These are phyloP conservation scores for Brachypterus glaber DNA, from an alignment of 2,888 invertebrate genomes.

Conservation along the genomic window DNA sequence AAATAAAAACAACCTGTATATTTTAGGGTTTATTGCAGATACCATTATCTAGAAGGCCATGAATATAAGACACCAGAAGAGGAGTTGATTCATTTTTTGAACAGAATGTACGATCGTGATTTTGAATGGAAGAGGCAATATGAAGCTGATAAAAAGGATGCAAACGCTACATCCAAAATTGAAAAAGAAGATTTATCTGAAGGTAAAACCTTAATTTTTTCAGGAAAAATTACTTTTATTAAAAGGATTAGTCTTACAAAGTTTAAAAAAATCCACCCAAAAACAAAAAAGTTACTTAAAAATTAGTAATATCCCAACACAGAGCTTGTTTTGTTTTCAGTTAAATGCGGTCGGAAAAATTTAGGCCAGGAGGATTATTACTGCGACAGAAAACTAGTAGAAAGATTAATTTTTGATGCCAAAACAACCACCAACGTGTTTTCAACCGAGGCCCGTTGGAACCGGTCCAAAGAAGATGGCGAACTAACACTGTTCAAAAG, in stretches of 20 bases:
- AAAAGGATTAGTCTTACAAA: no score
- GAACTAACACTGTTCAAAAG: conserved; percentile 48
- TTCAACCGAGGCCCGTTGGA: no score
- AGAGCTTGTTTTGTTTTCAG: conserved; percentile 37
- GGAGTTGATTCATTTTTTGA: conserved; percentile 66
- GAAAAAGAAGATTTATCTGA: conserved; percentile 17
- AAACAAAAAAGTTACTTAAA: no score
- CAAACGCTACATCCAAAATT: conserved; percentile 3
- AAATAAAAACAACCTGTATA: no score
- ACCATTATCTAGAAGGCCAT: conserved; percentile 71
- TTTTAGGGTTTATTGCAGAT: conserved; percentile 75
- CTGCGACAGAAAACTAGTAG: conserved; percentile 75
- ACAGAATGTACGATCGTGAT: conserved; percentile 48
- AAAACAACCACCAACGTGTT: conserved; percentile 24
- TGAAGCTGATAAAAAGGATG: conserved; percentile 31
- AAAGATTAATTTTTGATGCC: conserved; percentile 80
- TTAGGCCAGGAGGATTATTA: conserved; percentile 65
- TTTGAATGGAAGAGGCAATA: conserved; percentile 60
- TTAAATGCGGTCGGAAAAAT: conserved; percentile 56
- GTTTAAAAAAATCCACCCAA: no score
- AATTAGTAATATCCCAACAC: background rate
- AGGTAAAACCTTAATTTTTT: conserved; percentile 14
- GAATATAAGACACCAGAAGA: conserved; percentile 64
- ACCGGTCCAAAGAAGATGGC: conserved; percentile 32
- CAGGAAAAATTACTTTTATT: no score